A percentile compares a stretch with the other conserved stretches of the same genome.
phyloP scores from a whole-genome alignment of 2,113 vertebrate genomes.

The Todiramphus chloris region DNA sequence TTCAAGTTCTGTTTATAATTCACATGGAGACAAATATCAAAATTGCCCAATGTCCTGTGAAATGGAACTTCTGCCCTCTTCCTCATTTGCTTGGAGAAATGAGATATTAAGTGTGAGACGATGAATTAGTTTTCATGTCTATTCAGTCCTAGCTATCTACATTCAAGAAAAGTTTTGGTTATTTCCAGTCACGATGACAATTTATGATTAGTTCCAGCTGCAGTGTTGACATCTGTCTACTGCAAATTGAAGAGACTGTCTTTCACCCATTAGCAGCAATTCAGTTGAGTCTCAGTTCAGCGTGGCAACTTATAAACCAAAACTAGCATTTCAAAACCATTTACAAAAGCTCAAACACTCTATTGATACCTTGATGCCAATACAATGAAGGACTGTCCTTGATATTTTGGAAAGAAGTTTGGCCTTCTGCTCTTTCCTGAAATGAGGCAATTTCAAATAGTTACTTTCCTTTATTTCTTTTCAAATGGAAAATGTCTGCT shows the following conservation, averaged over 20 bases:
- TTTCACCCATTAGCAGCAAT: conserved; percentile 21
- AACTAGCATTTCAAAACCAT: not conserved
- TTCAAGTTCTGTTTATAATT: conserved; percentile 10
- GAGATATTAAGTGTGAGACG: conserved; percentile 31
- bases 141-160: conserved; percentile 2
- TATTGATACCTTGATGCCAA: not conserved
- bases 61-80: conserved; percentile 19
- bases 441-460: not conserved
- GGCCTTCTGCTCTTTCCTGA: not conserved
- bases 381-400: not conserved
- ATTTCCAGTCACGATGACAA: conserved; percentile 34
- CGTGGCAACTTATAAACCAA: not conserved
- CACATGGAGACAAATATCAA: conserved; percentile 5
- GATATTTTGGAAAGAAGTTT: not conserved
- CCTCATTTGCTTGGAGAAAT: not conserved
- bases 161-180: conserved; percentile 3
- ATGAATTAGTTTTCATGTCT: conserved; percentile 22
- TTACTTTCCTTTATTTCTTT: not conserved
- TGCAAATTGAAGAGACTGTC: not conserved
- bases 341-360: not conserved
- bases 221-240: conserved; percentile 45
- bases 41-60: conserved; percentile 33
- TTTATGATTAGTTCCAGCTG: conserved; percentile 40
- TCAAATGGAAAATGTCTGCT: conserved; percentile 12
- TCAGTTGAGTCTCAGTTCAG: not conserved